Base-by-base conservation (phyloP, 2,797 vertebrate genomes). In the Gorsachius magnificus region DNA sequence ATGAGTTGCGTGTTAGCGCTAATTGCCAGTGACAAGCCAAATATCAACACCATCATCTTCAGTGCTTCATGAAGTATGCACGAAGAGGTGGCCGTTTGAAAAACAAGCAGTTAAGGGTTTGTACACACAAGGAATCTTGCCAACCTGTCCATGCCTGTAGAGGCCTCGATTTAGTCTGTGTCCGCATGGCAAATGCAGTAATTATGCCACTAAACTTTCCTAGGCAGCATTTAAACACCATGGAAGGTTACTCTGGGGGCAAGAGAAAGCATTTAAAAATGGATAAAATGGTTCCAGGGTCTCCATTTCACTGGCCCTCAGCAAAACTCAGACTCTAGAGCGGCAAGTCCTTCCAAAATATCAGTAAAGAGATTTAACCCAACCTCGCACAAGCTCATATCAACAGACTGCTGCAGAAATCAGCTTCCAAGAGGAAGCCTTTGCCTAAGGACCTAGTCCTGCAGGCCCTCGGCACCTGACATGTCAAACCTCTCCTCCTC, bases 161-260 rank as follows among this genome's bases (percentile, higher is more conserved):
- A 58, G 35, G 19, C 45, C 43, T 77, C 26, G 50, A 4, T 4
- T 0, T 5, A 89, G 69, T 25, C 46, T 8, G 8, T 35, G 53
- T 2, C 51, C 0, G 1, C 11, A 2, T 1, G 12, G 28, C 70
- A 64, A 41, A 15, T 1, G 38, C 2, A 45, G 11, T 19, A 12
- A 41, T 24, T 13, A 33, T 5, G n/a, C 9, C 10, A 41, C 41
- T 65, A 6, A 41, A 57, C 9, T 26, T n/a, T 56, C 41, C 54
- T 16, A 71, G 69, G 77, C 75, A 89, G 63, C 50, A 28, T 22
- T 89, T 63, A 31, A 71, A 81, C 35, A 16, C 13, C 25, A 13
- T 1, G 12, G 28, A 24, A 43, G 33, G 31, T 41, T 16, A 57
- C 35, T 24, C 0, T 6, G 4, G 21, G 51, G 35, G 11, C 56